phyloP scores from a whole-genome alignment of 2,888 invertebrate genomes.

The Hydropsyche betteni region DNA sequence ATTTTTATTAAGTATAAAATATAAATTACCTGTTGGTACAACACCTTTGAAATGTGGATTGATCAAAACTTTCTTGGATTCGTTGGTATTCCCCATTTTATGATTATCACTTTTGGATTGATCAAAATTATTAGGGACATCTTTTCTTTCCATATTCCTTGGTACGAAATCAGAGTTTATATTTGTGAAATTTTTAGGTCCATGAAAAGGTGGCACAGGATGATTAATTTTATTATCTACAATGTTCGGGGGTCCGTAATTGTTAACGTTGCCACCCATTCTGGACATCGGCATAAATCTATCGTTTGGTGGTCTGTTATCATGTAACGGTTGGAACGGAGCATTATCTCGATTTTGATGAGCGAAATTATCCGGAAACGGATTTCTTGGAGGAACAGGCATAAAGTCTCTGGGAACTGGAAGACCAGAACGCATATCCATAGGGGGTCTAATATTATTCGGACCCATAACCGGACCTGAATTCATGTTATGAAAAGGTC shows the following conservation, averaged over 20 bases:
- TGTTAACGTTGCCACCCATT: neutral
- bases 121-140: neutral
- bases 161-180: neutral
- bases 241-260: slow-evolving; percentile 2
- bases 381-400: neutral
- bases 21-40: slow-evolving; percentile 63
- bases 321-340: neutral
- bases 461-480: neutral
- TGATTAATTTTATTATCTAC: neutral
- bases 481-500: slow-evolving; percentile 14
- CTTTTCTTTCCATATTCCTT: neutral
- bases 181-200: neutral
- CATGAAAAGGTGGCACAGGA: neutral
- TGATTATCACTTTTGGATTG: neutral
- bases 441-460: neutral
- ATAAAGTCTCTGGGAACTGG: neutral
- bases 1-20: too few relatives aligned
- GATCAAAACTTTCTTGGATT: slow-evolving; percentile 69
- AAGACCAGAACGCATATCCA: neutral
- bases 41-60: slow-evolving; percentile 74
- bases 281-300: slow-evolving; percentile 1
- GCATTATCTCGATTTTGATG: neutral
- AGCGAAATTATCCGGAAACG: neutral
- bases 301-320: neutral
- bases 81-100: neutral